Percentiles rank a stretch among this genome's conserved stretches.
Conservation (phyloP, 2,888 invertebrate species). For the Pogonocherus hispidulus region DNA sequence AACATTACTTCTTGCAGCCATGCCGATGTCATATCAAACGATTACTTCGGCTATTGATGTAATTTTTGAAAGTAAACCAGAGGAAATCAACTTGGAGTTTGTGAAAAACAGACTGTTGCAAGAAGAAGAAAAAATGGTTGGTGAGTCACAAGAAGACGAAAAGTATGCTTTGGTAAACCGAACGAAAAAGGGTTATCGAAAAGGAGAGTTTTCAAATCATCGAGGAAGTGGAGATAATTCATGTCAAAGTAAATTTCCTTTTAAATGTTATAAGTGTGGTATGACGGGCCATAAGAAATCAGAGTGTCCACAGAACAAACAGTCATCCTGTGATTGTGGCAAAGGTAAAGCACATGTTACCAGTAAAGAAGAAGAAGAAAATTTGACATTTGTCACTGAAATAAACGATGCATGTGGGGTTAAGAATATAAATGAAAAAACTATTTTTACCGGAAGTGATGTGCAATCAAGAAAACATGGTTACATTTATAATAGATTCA, state of each 20-base stretch:
- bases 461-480: not conserved
- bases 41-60: constrained; percentile 8
- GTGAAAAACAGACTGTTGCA: too few relatives aligned
- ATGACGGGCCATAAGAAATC: too few relatives aligned
- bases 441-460: not conserved
- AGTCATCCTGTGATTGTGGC: too few relatives aligned
- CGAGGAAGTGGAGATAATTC: too few relatives aligned
- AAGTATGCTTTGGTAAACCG: not conserved
- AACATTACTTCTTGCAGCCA: not conserved
- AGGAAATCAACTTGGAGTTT: not conserved
- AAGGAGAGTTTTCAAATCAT: not conserved
- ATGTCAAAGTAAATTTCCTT: too few relatives aligned
- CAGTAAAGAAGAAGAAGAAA: too few relatives aligned
- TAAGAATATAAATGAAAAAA: not conserved
- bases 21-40: constrained; percentile 11
- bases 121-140: constrained; percentile 33
- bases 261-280: too few relatives aligned
- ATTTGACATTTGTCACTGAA: too few relatives aligned
- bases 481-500: not conserved
- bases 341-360: too few relatives aligned
- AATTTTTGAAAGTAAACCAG: constrained; percentile 2
- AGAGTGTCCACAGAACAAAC: too few relatives aligned
- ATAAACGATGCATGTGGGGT: not conserved
- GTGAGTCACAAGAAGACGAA: constrained; percentile 31
- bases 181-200: not conserved